These are phyloP conservation scores for Panorpa germanica DNA, from an alignment of 2,888 invertebrate species.

Conservation along the genomic window DNA sequence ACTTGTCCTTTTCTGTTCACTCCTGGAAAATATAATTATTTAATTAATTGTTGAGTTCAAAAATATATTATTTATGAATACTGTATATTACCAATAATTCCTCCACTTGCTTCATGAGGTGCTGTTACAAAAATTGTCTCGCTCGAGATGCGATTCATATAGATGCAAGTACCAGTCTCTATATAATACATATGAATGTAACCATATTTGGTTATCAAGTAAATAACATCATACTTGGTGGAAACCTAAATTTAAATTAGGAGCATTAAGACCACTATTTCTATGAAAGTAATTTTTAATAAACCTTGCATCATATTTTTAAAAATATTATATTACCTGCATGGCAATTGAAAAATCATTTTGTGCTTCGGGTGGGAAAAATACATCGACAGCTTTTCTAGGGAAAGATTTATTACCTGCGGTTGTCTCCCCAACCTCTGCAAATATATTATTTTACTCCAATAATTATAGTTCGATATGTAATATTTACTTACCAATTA, in stretches of 20 bases:
- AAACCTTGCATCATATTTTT: neutral
- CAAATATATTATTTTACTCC: too few relatives aligned
- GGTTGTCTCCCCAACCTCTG: constrained; percentile 52
- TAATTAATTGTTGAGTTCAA: too few relatives aligned
- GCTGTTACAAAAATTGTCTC: constrained; percentile 74
- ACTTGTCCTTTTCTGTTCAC: constrained; percentile 43
- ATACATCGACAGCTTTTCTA: constrained; percentile 73
- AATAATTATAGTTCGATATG: too few relatives aligned
- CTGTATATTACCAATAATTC: constrained; percentile 44
- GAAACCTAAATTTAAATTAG: constrained; percentile 32
- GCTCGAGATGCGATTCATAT: constrained; percentile 66
- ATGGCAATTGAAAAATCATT: constrained; percentile 74
- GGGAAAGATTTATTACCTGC: constrained; percentile 60
- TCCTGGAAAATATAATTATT: too few relatives aligned
- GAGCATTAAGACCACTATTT: too few relatives aligned
- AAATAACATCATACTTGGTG: constrained; percentile 56
- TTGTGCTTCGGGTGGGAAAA: constrained; percentile 66
- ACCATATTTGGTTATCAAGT: constrained; percentile 68
- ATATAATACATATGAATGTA: constrained; percentile 71
- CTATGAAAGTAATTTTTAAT: too few relatives aligned
- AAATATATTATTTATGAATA: constrained; percentile 13
- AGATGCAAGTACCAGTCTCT: constrained; percentile 62
- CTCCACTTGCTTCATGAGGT: constrained; percentile 53
- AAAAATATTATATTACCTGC: constrained; percentile 32
- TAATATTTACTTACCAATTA: too few relatives aligned